A percentile compares a stretch with the other conserved stretches of the same genome.
These are phyloP conservation scores for Trypoxylus dichotomus DNA, from an alignment of 1,140 invertebrate genomes.

Conservation along the genomic window DNA sequence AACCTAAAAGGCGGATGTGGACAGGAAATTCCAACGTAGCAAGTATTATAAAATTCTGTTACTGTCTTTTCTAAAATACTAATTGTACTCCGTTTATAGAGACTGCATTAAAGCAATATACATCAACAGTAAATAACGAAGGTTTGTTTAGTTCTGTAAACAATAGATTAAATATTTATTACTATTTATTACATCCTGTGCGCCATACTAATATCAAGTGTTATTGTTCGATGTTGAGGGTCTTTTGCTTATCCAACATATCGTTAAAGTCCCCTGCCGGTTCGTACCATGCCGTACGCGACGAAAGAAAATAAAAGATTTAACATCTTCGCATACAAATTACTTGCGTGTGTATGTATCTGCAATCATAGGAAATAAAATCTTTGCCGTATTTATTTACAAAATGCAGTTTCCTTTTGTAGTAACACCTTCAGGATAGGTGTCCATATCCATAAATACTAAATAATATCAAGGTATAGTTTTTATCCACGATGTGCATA, in stretches of 20 bases:
- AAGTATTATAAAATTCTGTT: background rate
- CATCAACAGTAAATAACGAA: background rate
- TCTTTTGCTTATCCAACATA: constrained; percentile 10
- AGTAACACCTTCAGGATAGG: no score
- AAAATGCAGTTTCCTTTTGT: background rate
- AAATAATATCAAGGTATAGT: no score
- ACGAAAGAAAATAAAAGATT: constrained; percentile 1
- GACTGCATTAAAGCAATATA: background rate
- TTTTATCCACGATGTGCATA: no score
- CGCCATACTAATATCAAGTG: background rate
- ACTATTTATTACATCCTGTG: constrained; percentile 10
- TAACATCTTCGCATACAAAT: background rate
- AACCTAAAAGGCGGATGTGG: background rate
- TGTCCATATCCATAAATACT: no score
- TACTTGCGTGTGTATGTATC: background rate
- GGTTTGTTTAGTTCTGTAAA: constrained; percentile 5
- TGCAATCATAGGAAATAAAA: background rate
- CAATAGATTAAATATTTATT: constrained; percentile 18
- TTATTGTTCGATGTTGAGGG: constrained; percentile 15
- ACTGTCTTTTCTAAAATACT: constrained; percentile 1
- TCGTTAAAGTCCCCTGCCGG: background rate
- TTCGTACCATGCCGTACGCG: background rate
- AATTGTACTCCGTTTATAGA: background rate
- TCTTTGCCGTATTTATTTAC: background rate
- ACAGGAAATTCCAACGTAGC: background rate